Conservation (phyloP, 2,797 vertebrate genomes). For the Otus scops region DNA sequence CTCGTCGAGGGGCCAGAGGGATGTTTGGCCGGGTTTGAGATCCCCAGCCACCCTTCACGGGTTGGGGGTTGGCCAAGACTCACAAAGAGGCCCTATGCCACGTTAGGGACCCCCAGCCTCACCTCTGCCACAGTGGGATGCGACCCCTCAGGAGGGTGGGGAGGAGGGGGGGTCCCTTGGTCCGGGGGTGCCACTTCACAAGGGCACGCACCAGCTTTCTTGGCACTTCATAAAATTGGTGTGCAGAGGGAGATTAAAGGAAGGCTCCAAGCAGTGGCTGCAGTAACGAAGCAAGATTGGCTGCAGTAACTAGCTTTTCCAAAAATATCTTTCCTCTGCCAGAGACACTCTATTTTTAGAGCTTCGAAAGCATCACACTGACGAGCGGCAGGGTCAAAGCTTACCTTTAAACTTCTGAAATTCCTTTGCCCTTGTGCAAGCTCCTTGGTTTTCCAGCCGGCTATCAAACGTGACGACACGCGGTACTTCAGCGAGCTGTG, state of each 20-base stretch:
- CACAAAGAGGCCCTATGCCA: rapidly evolving
- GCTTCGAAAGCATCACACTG: not conserved
- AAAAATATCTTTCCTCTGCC: not conserved
- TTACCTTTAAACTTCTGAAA: not conserved
- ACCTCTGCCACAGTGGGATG: not conserved
- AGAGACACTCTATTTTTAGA: not conserved
- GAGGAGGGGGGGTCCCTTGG: not conserved
- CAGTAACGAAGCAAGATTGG: not conserved
- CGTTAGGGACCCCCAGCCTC: rapidly evolving
- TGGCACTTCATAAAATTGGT: not conserved
- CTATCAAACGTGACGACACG: rapidly evolving
- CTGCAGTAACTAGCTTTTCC: not conserved
- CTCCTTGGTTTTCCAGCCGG: not conserved
- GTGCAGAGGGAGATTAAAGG: not conserved
- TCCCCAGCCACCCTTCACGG: rapidly evolving
- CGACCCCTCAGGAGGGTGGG: rapidly evolving
- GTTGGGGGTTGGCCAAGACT: not conserved
- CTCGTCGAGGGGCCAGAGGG: rapidly evolving
- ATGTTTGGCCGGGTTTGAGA: no score
- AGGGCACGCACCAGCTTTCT: not conserved
- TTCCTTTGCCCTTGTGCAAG: not conserved
- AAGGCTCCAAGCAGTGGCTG: not conserved
- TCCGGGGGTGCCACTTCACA: not conserved
- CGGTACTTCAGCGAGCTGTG: rapidly evolving
- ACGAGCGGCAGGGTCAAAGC: not conserved